These are phyloP conservation scores for Trachurus trachurus DNA, from an alignment of 2,797 vertebrate genomes.

Conservation along the genomic window DNA sequence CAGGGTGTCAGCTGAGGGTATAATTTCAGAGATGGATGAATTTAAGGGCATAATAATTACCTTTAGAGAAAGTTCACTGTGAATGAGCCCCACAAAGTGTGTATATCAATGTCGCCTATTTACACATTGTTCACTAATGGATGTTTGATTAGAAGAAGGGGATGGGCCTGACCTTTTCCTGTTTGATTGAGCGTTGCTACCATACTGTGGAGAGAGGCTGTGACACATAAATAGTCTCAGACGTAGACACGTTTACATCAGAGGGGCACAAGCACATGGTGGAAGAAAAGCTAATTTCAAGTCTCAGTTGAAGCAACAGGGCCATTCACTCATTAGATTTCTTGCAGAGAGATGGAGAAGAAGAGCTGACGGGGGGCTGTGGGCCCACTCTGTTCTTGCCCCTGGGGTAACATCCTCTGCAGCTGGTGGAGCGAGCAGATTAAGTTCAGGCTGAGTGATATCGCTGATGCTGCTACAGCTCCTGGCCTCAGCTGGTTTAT, in stretches of 20 bases:
- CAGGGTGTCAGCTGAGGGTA: conserved; percentile 36
- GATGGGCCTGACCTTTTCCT: conserved; percentile 78
- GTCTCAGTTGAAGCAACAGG: not conserved
- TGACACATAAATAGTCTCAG: conserved; percentile 21
- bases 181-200: conserved; percentile 32
- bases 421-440: too few species aligned
- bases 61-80: conserved; percentile 45
- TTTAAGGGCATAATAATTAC: conserved; percentile 70
- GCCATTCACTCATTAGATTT: not conserved
- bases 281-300: not conserved
- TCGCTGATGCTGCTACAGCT: too few species aligned
- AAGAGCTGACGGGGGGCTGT: not conserved
- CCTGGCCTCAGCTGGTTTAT: too few species aligned
- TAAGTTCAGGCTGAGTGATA: too few species aligned
- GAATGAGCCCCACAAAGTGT: conserved; percentile 30
- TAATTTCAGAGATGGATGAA: conserved; percentile 75
- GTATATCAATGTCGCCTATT: conserved; percentile 68
- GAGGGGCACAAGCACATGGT: not conserved
- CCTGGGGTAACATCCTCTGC: too few species aligned
- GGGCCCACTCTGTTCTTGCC: too few species aligned
- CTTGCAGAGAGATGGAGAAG: not conserved
- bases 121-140: conserved; percentile 78
- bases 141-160: conserved; percentile 77
- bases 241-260: conserved; percentile 4
- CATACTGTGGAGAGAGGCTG: not conserved